Evolutionary conservation across 2,888 invertebrate genomes (phyloP), one percentile per base, ranked within the genome.

Genomic region (Shargacucullia verbasci): DNA sequence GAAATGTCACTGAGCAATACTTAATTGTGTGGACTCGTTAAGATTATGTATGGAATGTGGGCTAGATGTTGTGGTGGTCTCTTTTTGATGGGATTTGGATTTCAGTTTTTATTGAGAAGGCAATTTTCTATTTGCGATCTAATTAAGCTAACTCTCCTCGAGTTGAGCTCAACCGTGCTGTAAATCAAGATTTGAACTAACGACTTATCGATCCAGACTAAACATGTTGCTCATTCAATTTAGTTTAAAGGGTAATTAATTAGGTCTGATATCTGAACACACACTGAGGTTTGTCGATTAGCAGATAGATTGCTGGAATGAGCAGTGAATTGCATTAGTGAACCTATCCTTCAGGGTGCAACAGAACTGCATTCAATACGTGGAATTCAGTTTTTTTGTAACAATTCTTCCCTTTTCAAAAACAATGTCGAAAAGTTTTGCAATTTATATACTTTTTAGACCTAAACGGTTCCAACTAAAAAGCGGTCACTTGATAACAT

Each of bases 1-100:
- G 40, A 25, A 43, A 57, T 65, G 75, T 70, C 77, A 67, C 37
- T 67, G 76, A 56, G 62, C 74, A 70, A 73, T 67, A 73, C 73
- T 33, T 64, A 12, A 60, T 72, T 62, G 59, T 59, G n/a, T 62
- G 57, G 52, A 41, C 60, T 43, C 59, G 38, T 61, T 61, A 5
- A 7, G 20, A 54, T 59, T 55, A 20, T 44, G 27, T 50, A 44
- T 29, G 20, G 25, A 39, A 65, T 70, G 12, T 10, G 25, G 12
- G 5, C 7, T 41, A 33, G 10, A 33, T 27, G 11, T 35, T n/a
- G 15, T 14, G 12, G 20, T 20, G 20, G 20, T 4, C 2, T 20
- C 29, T 11, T 13, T 0, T 25, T 31, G 3, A 29, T n/a, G 12
- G 14, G 44, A 35, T 8, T 31, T 25, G 13, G 12, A 0, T 41